Evolutionary conservation across 2,113 vertebrate species (phyloP).

Genomic region (Pelobates fuscus): DNA sequence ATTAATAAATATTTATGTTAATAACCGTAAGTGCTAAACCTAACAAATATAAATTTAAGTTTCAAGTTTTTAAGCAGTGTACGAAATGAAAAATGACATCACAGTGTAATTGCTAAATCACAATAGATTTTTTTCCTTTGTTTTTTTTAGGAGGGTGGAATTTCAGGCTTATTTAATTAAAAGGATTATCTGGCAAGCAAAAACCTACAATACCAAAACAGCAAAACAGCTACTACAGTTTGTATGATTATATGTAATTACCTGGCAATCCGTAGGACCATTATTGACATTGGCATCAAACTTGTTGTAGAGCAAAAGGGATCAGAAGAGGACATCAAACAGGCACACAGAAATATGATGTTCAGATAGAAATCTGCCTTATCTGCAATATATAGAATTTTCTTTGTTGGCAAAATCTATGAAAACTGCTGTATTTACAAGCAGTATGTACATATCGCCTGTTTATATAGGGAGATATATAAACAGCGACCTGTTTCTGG

Average conservation of each 20-base stretch:
- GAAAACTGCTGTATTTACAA: conserved; percentile 60
- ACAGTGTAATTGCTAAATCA: too few relatives aligned
- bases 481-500: conserved; percentile 51
- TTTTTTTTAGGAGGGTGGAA: neutral
- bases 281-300: conserved; percentile 57
- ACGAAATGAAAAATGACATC: too few relatives aligned
- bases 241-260: conserved; percentile 25
- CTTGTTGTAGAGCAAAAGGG: neutral
- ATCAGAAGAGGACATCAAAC: conserved; percentile 62
- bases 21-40: too few relatives aligned
- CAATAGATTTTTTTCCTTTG: too few relatives aligned
- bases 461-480: conserved; percentile 67
- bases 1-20: too few relatives aligned
- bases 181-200: neutral
- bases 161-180: neutral
- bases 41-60: too few relatives aligned
- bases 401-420: conserved; percentile 51
- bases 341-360: conserved; percentile 56
- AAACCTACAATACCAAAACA: neutral
- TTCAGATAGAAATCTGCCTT: conserved; percentile 59
- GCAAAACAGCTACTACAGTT: neutral
- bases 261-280: conserved; percentile 45
- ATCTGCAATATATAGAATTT: conserved; percentile 53
- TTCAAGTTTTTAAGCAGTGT: too few relatives aligned
- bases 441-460: conserved; percentile 63